A percentile compares a stretch with the other conserved stretches of the same genome.
phyloP scores from a whole-genome alignment of 1,140 invertebrate species.

The Drosophila teissieri region DNA sequence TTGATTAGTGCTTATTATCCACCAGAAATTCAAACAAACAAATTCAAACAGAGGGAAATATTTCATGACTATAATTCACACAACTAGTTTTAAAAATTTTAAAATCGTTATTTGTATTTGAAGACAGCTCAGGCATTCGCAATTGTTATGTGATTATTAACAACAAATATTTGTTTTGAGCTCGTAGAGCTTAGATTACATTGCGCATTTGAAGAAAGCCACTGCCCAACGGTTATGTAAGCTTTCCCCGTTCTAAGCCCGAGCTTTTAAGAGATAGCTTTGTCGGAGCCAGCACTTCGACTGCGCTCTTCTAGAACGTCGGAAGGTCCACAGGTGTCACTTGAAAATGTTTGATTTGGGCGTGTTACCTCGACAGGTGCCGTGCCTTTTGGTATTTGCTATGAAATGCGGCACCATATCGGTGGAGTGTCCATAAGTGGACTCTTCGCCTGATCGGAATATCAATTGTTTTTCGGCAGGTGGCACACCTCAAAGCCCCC shows the following conservation, averaged over 20 bases:
- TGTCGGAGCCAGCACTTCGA: background rate
- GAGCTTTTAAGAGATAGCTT: constrained; percentile 38
- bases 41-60: too few relatives aligned
- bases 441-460: background rate
- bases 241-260: background rate
- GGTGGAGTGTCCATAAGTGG: background rate
- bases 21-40: too few relatives aligned
- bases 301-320: background rate
- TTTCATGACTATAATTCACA: too few relatives aligned
- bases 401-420: background rate
- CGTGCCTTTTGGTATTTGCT: background rate
- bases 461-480: constrained; percentile 1
- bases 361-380: background rate
- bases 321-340: constrained; percentile 63
- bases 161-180: background rate
- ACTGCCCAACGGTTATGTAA: background rate
- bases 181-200: background rate
- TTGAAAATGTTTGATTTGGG: background rate
- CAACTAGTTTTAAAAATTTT: too few relatives aligned
- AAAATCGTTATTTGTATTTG: too few relatives aligned
- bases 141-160: too few relatives aligned
- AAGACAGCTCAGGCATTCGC: too few relatives aligned
- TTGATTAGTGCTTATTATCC: too few relatives aligned
- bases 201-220: constrained; percentile 17
- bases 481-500: constrained; percentile 1